Evolutionary conservation across 2,888 invertebrate genomes (phyloP), one percentile per base, ranked within the genome.

Genomic region (Eledone cirrhosa): DNA sequence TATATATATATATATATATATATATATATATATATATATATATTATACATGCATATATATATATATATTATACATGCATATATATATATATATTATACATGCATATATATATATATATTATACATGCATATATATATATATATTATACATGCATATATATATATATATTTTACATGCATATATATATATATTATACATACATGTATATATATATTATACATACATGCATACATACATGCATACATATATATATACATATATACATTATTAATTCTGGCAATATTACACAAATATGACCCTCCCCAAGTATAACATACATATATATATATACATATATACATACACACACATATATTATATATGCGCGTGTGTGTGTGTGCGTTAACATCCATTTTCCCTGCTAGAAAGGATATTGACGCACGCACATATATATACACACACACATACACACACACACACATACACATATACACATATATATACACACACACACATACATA

Each of bases 371-470:
- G 13, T 27, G 27, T 27, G 7, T 22, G 7, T n/a, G 7, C 19
- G 22, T 11, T n/a, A 7, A 59, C 59, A 14, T 14, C 22, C 59
- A 13, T 14, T 7, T 59, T 22, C 24, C 14, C 59, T 8, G 22
- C 24, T n/a, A 7, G 14, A 7, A 14, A 22, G 48, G 24, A 77
- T 27, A 77, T 47, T 48, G n/a, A 48, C n/a, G 48, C 27, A 77
- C n/a, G 48, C 27, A 77, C 48, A 77, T 53, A 77, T 77, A n/a
- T 53, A 48, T 77, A 48, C 19, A 48, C 29, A n/a, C 19, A 77
- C 19, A 77, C 19, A 53, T 48, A 77, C 19, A 77, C 29, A 77
- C 27, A 48, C 14, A 77, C 19, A 77, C 48, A 77, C 31, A 77
- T 77, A 77, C 27, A 77, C 48, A 53, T 53, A 59, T 77, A 59